Base-by-base conservation (phyloP, 2,113 vertebrate species). In the Platanista minor region DNA sequence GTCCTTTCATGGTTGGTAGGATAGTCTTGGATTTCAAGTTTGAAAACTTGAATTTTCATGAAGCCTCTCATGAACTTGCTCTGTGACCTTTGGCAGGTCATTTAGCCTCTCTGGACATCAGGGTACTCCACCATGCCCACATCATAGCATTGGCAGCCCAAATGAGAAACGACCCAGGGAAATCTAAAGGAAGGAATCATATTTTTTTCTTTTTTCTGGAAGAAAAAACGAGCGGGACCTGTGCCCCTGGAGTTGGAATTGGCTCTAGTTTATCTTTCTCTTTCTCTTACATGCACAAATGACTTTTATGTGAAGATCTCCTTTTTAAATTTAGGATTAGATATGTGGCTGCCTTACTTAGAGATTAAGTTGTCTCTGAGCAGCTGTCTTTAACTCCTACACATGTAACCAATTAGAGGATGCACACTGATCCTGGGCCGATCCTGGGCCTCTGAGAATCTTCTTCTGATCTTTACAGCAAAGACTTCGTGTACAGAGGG, bases 311-410 rank as follows among this genome's bases (percentile, higher is more conserved):
- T 67, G 25, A 82, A 74, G 61, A 43, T 59, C 2, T 9, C 71
- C 82, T 62, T 89, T 67, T 88, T 86, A 89, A 74, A 67, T 80
- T 72, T 93, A 72, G 93, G 86, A 86, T 59, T 74, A 49, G 46
- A 86, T 90, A 64, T 39, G 67, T 62, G 39, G 62, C 74, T 97
- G 82, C 36, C 97, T 82, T 91, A 88, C 81, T 93, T 97, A 77
- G 31, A 95, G 75, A 77, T 52, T 41, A 64, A 71, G 97, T 82
- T 49, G 54, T 46, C 67, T 91, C 0, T 61, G 39, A 91, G 43
- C 67, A 90, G 61, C 36, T 6, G 1, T 67, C 85, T 91, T 91
- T 39, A 81, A 92, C 61, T 87, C 92, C 96, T 71, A 94, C 72
- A 29, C 78, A n/a, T 23, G 57, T 0, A 87, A 23, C 67, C 83